These are phyloP conservation scores for Monoplex corrugatus DNA, from an alignment of 2,888 invertebrate genomes.

Conservation along the genomic window DNA sequence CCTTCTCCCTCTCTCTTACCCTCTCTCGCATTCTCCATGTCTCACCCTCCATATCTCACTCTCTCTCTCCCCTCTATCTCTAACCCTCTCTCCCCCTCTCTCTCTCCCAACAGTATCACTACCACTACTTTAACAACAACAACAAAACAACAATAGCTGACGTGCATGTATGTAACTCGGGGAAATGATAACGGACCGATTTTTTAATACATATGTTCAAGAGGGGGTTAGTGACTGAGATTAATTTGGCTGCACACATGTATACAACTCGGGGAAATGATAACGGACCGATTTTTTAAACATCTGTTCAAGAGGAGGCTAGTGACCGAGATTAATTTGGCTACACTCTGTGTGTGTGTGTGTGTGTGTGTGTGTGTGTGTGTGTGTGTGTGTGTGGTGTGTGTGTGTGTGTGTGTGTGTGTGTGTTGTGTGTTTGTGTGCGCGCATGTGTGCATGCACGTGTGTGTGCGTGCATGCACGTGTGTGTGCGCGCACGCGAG, in stretches of 20 bases:
- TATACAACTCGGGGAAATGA: too few relatives aligned
- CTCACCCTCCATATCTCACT: conserved; percentile 1
- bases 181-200: too few relatives aligned
- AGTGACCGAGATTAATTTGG: too few relatives aligned
- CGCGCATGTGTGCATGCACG: background rate
- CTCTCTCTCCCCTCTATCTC: background rate
- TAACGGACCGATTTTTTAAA: too few relatives aligned
- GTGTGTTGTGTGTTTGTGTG: background rate
- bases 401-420: background rate
- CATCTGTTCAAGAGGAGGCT: too few relatives aligned
- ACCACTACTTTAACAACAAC: too few relatives aligned
- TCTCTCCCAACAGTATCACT: too few relatives aligned
- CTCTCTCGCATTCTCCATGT: background rate
- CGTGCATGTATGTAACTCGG: too few relatives aligned
- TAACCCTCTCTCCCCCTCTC: background rate
- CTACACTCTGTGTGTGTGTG: background rate
- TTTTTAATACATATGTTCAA: too few relatives aligned
- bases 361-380: conserved; percentile 13
- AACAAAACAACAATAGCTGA: too few relatives aligned
- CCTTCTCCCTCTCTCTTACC: background rate
- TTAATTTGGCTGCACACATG: too few relatives aligned
- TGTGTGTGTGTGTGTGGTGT: conserved; percentile 1
- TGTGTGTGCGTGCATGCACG: background rate
- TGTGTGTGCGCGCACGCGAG: background rate
- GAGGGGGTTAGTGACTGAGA: too few relatives aligned